Base-by-base conservation (phyloP, 2,797 vertebrate species). In the Sebastes iracundus region DNA sequence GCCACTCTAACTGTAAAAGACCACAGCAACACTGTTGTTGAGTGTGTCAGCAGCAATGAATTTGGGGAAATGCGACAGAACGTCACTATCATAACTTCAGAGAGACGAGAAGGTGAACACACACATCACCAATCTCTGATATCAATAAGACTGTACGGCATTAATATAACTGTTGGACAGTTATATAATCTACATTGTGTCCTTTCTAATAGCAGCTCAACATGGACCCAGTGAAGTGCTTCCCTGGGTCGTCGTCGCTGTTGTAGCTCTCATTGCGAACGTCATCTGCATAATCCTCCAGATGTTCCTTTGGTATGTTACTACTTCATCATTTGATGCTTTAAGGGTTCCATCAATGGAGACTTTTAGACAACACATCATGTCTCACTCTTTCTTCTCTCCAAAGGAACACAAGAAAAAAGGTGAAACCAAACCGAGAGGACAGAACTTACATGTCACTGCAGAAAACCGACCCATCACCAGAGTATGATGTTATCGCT, bases 31-130 rank as follows among this genome's bases (percentile, higher is more conserved):
- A n/a, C 58, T 1, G 6, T 5, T 18, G 75, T 88, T 0, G 61
- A 83, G 33, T 93, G 90, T 73, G 58, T 88, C 63, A 83, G 83
- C 69, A 61, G 56, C 7, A 82, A 83, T n/a, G 6, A 1, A 2
- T 22, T 35, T 20, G 76, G 62, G 2, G 60, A 80, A 67, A 33
- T 33, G 9, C 32, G 3, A 33, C 9, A 33, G 32, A 33, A 3
- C 3, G 32, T 33, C 8, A 33, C 32, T 9, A 30, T 30, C 30
- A 30, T 30, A 30, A 30, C 30, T 30, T 30, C 30, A 30, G 30
- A 30, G 30, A 30, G 30, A 2, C 30, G 0, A 30, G 30, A 30
- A 30, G 30, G 30, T 30, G 30, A 30, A 30, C 30, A 30, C 30
- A 30, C 30, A 30, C 30, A 30, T 30, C 30, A 30, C 30, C 30